phyloP scores from a whole-genome alignment of 2,113 vertebrate species.

The Andinoacara biseriatus region DNA sequence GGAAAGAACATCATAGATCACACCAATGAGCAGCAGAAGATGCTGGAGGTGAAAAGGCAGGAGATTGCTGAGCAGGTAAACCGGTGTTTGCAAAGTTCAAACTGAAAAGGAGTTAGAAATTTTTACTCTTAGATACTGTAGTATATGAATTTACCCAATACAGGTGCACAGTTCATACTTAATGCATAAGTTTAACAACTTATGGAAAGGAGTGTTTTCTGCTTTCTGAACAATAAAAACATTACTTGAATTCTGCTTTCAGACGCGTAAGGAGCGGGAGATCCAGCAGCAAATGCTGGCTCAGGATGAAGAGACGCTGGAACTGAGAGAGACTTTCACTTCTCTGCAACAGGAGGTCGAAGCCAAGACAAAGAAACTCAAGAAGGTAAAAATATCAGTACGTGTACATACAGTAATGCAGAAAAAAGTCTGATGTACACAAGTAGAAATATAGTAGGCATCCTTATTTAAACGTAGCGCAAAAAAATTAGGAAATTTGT shows the following conservation, averaged over 20 bases:
- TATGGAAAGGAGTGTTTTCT: neutral
- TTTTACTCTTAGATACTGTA: no score
- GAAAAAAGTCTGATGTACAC: neutral
- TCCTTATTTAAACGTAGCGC: neutral
- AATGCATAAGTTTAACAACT: neutral
- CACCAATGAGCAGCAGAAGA: conserved; percentile 98
- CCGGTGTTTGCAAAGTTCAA: neutral
- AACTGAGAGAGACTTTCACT: conserved; percentile 92
- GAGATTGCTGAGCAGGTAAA: conserved; percentile 95
- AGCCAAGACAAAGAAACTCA: conserved; percentile 98
- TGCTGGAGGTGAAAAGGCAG: conserved; percentile 91
- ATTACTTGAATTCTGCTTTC: conserved; percentile 32
- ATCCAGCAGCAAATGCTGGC: conserved; percentile 95
- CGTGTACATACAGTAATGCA: neutral
- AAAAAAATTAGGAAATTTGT: no score
- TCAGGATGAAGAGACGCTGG: conserved; percentile 93
- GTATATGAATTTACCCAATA: neutral
- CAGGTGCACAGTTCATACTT: neutral
- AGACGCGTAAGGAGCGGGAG: conserved; percentile 91
- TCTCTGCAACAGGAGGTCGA: conserved; percentile 98
- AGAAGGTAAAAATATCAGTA: conserved; percentile 85
- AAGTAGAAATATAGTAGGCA: neutral
- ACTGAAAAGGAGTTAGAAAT: no score
- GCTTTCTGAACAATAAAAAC: neutral
- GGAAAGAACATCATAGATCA: conserved; percentile 97